phyloP scores from a whole-genome alignment of 2,797 vertebrate genomes.

The Myioborus miniatus region DNA sequence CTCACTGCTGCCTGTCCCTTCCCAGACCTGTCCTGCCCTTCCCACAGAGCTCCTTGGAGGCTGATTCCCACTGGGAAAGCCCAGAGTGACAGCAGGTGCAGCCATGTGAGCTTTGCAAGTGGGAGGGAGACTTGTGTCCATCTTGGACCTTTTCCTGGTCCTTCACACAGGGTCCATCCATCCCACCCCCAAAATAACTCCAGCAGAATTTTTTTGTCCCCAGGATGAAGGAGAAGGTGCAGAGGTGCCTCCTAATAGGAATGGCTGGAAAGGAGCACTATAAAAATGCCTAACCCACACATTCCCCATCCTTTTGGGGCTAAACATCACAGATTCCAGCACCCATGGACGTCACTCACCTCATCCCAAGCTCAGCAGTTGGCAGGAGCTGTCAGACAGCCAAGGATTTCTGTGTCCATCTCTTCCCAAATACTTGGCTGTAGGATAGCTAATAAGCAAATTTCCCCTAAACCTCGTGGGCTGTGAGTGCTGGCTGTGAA shows the following conservation, averaged over 20 bases:
- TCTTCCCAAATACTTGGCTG: background rate
- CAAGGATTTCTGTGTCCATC: background rate
- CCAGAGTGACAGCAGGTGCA: background rate
- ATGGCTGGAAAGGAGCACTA: background rate
- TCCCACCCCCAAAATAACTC: rapidly evolving
- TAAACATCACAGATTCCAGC: background rate
- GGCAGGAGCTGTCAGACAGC: background rate
- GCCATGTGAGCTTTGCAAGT: rapidly evolving
- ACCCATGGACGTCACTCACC: background rate
- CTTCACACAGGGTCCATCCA: rapidly evolving
- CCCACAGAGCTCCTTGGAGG: background rate
- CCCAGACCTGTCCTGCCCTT: background rate
- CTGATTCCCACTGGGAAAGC: background rate
- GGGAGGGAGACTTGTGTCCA: background rate
- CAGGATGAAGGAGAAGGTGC: background rate
- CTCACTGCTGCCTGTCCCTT: background rate
- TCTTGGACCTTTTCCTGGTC: background rate
- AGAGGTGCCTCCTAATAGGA: background rate
- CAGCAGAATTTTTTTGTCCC: background rate
- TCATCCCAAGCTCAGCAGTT: background rate
- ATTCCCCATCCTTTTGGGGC: background rate
- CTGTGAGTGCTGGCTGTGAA: background rate
- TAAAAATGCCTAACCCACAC: background rate
- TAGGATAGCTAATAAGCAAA: background rate
- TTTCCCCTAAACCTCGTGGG: rapidly evolving